These are phyloP conservation scores for Orthosia cruda DNA, from an alignment of 2,888 invertebrate genomes.

Conservation along the genomic window DNA sequence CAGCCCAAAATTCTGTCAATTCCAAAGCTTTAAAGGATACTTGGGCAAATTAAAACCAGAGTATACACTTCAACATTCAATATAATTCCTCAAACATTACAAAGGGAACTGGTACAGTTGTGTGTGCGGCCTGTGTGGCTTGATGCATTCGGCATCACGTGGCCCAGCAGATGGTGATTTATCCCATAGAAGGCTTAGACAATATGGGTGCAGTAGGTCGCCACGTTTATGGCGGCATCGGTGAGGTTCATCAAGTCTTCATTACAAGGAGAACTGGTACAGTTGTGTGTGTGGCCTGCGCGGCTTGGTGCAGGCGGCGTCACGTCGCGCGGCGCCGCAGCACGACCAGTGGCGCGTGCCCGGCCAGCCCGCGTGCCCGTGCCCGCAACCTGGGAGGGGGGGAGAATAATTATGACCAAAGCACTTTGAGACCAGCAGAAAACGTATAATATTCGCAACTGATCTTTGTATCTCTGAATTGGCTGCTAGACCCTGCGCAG, in stretches of 20 bases:
- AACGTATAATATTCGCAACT: no score
- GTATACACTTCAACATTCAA: constrained; percentile 5
- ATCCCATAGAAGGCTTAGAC: no score
- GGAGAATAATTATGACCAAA: no score
- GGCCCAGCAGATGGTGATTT: constrained; percentile 91
- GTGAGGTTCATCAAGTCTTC: no score
- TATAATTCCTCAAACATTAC: constrained; percentile 66
- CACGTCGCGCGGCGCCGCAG: constrained; percentile 93
- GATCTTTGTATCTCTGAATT: no score
- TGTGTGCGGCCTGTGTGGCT: constrained; percentile 62
- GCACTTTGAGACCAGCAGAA: no score
- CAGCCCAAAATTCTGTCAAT: no score
- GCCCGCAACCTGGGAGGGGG: constrained; percentile 93
- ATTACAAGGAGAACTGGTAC: constrained; percentile 91
- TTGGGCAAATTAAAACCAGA: constrained; percentile 10
- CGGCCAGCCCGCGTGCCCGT: constrained; percentile 96
- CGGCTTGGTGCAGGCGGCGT: constrained; percentile 91
- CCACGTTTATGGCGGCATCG: no score
- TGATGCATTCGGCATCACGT: constrained; percentile 93
- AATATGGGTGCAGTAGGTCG: no score
- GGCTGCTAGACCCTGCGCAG: no score
- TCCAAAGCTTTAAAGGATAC: no score
- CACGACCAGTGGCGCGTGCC: constrained; percentile 96
- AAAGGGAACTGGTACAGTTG: constrained; percentile 91
- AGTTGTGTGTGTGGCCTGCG: constrained; percentile 70